A percentile compares a stretch with the other conserved stretches of the same genome.
Conservation (phyloP, 2,888 invertebrate species). For the Periphyllus acericola region DNA sequence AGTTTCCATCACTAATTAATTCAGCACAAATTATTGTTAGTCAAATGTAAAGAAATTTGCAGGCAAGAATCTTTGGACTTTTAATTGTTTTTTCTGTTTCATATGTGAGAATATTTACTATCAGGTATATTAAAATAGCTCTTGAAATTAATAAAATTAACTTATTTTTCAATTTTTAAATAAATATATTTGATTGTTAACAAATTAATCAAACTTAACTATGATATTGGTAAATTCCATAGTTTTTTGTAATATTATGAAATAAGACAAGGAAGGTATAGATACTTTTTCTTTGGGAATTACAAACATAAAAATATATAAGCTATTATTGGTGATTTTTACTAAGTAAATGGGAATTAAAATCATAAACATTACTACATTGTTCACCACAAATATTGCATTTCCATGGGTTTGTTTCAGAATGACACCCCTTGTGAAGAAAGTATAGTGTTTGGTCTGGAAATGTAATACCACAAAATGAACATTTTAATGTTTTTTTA, state of each 20-base stretch:
- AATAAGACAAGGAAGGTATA: background rate
- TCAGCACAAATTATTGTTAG: background rate
- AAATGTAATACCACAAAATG: constrained; percentile 93
- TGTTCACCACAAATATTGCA: constrained; percentile 97
- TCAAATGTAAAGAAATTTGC: background rate
- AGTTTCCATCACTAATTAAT: background rate
- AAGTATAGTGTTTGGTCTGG: constrained; percentile 96
- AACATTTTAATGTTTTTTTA: constrained; percentile 75
- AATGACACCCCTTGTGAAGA: constrained; percentile 97
- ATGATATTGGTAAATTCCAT: background rate
- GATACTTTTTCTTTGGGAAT: background rate
- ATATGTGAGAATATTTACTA: background rate
- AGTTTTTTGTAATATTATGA: background rate
- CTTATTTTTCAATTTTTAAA: background rate
- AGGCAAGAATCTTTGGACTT: background rate
- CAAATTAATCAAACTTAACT: background rate
- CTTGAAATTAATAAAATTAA: background rate
- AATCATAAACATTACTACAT: constrained; percentile 94
- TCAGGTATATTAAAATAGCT: background rate
- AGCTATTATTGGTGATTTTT: constrained; percentile 80
- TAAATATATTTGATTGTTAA: background rate
- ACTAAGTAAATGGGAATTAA: constrained; percentile 94
- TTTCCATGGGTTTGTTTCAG: constrained; percentile 96
- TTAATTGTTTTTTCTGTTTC: background rate
- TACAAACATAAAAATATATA: background rate